phyloP scores from a whole-genome alignment of 2,113 vertebrate genomes.

The Gambusia holbrooki region DNA sequence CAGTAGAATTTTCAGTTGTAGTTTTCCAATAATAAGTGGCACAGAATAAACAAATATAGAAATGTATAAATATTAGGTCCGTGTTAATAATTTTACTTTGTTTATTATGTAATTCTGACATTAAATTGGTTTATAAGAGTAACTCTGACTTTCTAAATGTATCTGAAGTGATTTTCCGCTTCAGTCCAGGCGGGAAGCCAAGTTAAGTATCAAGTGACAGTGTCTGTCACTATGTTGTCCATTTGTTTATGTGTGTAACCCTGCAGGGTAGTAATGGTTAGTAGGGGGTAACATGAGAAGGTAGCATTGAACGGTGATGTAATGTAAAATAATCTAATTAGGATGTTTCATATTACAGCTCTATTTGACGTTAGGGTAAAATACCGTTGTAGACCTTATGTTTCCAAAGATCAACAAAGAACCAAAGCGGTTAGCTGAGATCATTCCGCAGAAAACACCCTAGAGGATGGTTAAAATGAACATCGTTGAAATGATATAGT shows the following conservation, averaged over 20 bases:
- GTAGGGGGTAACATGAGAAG: background rate
- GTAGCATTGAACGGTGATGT: background rate
- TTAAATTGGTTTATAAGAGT: background rate
- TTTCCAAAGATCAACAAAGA: conserved; percentile 2
- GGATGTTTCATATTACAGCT: background rate
- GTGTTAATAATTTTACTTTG: background rate
- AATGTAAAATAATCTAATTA: background rate
- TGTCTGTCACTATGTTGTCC: conserved; percentile 11
- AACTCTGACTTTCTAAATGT: background rate
- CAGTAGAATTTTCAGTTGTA: background rate
- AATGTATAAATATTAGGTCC: background rate
- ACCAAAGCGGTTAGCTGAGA: background rate
- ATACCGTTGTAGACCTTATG: background rate
- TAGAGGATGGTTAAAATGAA: background rate
- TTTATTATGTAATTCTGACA: background rate
- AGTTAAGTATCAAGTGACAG: conserved; percentile 26
- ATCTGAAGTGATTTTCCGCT: background rate
- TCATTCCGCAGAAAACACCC: background rate
- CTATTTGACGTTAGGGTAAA: conserved; percentile 10
- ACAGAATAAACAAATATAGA: background rate
- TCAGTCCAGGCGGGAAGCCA: background rate
- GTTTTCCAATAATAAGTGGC: background rate
- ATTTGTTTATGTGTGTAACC: conserved; percentile 43
- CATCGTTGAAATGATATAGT: background rate
- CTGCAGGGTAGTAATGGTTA: conserved; percentile 5